Base-by-base conservation (phyloP, 2,888 invertebrate genomes). In the Deilephila porcellus region DNA sequence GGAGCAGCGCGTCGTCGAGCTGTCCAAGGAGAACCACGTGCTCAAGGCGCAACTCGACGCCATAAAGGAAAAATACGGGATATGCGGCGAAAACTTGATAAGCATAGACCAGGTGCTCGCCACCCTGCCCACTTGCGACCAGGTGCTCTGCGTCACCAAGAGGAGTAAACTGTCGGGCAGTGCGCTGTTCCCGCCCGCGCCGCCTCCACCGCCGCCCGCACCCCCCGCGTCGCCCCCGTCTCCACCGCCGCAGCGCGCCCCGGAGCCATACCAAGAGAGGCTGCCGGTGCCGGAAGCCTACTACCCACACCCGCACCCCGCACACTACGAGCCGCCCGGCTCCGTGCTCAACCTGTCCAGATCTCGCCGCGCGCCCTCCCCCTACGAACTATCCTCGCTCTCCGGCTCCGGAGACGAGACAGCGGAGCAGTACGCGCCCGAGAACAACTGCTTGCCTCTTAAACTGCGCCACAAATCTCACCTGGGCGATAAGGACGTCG, bases 11-110 rank as follows among this genome's bases (percentile, higher is more conserved):
- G 98, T 99, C 52, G 97, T 98, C 74, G 98, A 99, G 89, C 95
- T 99, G 73, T 98, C 98, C 79, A 98, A 98, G 91, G 99, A 99
- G 90, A 99, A 99, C 91, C 98, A 98, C 87, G 97, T 98, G 70
- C 96, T 99, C 2, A 98, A 98, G 89, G 98, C 98, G 4, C 99
- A 99, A 86, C 95, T 99, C 74, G 97, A 97, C 82, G 98, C 98
- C 29, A 98, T 99, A 79, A 97, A 98, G 85, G 98, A 98, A 85
- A 98, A 98, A 90, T 98, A 97, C 86, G 98, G 98, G 74, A 98
- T 98, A 83, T 97, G 97, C 85, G 98, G 98, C 4, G 98, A 98
- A 86, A 96, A 96, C 70, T 96, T 98, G 75, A 97, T 98, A 80
- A 98, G 98, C 89, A 97, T 98, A 75, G 98, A 98, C 86, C 98